phyloP scores from a whole-genome alignment of 37 sponge, comb jelly and placozoan species.

The Mnemiopsis leidyi region DNA sequence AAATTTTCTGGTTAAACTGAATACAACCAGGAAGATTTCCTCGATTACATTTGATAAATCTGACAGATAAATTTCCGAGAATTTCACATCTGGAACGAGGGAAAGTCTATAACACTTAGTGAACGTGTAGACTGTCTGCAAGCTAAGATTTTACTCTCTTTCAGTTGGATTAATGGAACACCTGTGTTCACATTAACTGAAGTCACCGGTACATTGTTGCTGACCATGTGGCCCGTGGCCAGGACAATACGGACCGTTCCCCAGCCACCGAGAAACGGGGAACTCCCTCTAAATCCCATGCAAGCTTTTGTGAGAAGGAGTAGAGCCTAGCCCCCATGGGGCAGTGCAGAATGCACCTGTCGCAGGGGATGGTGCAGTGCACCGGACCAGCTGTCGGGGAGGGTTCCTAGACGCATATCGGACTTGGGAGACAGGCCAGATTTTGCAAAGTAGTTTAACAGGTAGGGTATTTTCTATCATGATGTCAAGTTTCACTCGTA shows the following conservation, averaged over 20 bases:
- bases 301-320: background rate
- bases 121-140: background rate
- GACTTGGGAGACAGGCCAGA: too few relatives aligned
- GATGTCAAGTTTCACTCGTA: too few relatives aligned
- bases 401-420: too few relatives aligned
- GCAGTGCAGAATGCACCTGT: background rate
- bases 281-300: background rate
- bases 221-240: background rate
- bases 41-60: too few relatives aligned
- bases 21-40: too few relatives aligned
- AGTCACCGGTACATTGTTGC: background rate
- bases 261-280: background rate
- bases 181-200: background rate
- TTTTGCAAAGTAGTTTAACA: too few relatives aligned
- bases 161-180: background rate
- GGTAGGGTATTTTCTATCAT: too few relatives aligned
- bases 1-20: background rate
- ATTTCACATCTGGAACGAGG: too few relatives aligned
- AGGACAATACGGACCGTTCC: background rate
- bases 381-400: too few relatives aligned
- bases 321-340: slow-evolving; percentile 1
- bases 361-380: background rate
- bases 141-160: background rate
- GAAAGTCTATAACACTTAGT: too few relatives aligned
- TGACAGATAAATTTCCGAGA: too few relatives aligned